Percentiles rank a stretch among this genome's conserved stretches.
phyloP scores from a whole-genome alignment of 2,797 vertebrate genomes.

The Chromis chromis region DNA sequence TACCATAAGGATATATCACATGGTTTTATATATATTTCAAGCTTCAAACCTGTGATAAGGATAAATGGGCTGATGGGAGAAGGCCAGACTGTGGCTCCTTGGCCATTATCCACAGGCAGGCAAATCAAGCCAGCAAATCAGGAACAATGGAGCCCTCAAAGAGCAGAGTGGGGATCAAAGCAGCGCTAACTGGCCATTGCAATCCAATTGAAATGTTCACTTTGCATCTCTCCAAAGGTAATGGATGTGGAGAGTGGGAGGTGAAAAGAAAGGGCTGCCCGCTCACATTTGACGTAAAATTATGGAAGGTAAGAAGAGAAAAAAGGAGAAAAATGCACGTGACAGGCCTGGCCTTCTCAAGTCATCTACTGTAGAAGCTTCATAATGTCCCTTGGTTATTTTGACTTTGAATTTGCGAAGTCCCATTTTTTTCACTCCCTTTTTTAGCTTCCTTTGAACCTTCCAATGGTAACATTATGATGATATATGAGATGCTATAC shows the following conservation, averaged over 20 bases:
- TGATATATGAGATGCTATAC: constrained; percentile 81
- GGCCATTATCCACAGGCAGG: constrained; percentile 81
- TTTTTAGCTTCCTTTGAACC: constrained; percentile 78
- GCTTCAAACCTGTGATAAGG: constrained; percentile 66
- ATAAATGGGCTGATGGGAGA: constrained; percentile 73
- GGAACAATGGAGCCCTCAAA: constrained; percentile 86
- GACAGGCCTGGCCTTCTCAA: constrained; percentile 76
- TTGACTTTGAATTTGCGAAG: constrained; percentile 80
- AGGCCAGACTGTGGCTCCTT: constrained; percentile 66
- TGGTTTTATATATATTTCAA: constrained; percentile 71
- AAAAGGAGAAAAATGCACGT: constrained; percentile 70
- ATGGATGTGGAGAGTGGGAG: constrained; percentile 83
- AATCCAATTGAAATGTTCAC: constrained; percentile 90
- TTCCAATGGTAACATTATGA: constrained; percentile 80
- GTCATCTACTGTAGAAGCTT: constrained; percentile 78
- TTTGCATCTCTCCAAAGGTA: constrained; percentile 86
- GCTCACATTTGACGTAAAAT: constrained; percentile 80
- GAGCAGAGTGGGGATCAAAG: constrained; percentile 87
- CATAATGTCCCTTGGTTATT: constrained; percentile 81
- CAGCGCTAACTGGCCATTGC: constrained; percentile 86
- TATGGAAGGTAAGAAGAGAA: constrained; percentile 80
- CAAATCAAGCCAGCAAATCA: constrained; percentile 85
- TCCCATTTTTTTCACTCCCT: constrained; percentile 61
- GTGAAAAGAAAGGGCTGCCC: constrained; percentile 79
- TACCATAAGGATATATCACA: constrained; percentile 58